Conservation (phyloP, 2,113 vertebrate genomes). For the Hyaena hyaena region DNA sequence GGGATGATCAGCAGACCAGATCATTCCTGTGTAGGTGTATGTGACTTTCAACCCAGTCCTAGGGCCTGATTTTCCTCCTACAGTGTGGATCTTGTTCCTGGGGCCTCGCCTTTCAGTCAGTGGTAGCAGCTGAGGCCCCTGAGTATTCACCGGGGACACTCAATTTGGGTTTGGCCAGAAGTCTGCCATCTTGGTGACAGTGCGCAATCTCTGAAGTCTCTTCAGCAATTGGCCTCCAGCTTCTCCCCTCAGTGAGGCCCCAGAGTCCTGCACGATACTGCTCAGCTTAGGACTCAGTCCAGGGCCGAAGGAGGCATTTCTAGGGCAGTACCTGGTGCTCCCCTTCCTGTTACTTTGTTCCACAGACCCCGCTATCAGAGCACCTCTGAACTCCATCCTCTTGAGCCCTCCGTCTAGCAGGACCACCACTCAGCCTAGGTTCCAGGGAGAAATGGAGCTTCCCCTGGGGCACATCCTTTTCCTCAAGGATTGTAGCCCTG, state of each 20-base stretch:
- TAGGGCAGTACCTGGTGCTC: not conserved
- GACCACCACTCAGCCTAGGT: not conserved
- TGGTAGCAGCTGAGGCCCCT: not conserved
- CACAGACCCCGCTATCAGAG: not conserved
- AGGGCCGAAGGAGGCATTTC: not conserved
- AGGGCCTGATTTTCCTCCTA: not conserved
- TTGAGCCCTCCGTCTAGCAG: not conserved
- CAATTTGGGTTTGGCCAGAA: not conserved
- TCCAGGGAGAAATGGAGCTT: not conserved
- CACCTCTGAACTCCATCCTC: not conserved
- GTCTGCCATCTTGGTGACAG: not conserved
- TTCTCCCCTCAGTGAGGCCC: not conserved
- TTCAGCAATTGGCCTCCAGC: not conserved
- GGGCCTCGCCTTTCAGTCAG: not conserved
- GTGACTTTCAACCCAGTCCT: not conserved
- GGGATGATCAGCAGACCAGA: not conserved
- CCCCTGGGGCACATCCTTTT: not conserved
- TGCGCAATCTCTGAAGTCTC: not conserved
- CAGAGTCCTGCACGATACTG: fast-evolving
- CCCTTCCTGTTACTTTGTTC: not conserved
- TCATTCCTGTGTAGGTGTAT: not conserved
- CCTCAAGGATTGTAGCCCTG: not conserved
- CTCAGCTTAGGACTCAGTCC: not conserved
- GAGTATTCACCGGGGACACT: not conserved
- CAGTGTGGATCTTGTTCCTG: not conserved